Conservation (phyloP, 2,113 vertebrate species). For the Stigmatopora nigra region DNA sequence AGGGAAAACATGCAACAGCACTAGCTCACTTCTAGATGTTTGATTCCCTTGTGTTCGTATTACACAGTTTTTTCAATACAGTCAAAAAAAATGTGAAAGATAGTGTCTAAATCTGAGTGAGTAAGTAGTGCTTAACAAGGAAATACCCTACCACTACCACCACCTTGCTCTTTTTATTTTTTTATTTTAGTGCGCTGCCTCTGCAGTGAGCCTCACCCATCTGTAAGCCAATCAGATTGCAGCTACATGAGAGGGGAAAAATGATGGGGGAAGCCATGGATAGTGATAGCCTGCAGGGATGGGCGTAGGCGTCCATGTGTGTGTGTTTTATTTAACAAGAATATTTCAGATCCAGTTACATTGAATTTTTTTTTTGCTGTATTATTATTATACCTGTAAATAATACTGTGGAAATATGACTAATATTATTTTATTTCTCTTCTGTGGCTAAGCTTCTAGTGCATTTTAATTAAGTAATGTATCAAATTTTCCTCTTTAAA, state of each 20-base stretch:
- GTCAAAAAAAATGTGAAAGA: constrained; percentile 22
- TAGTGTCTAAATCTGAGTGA: constrained; percentile 12
- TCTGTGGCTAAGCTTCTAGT: background rate
- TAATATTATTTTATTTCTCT: background rate
- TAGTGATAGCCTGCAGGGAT: constrained; percentile 40
- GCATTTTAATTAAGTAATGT: background rate
- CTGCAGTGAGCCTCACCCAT: constrained; percentile 69
- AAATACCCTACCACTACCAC: constrained; percentile 21
- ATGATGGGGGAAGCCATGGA: constrained; percentile 43
- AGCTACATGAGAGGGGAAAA: constrained; percentile 25
- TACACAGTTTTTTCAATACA: background rate
- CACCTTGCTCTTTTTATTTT: constrained; percentile 16
- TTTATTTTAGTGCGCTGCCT: constrained; percentile 53
- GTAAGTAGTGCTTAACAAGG: constrained; percentile 33
- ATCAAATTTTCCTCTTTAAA: too few relatives aligned
- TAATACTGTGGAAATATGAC: background rate
- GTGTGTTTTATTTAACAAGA: constrained; percentile 5
- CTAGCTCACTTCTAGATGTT: background rate
- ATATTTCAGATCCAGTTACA: background rate
- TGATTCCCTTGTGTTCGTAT: constrained; percentile 23
- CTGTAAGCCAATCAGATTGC: constrained; percentile 54
- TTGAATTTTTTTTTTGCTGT: background rate
- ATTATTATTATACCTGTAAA: background rate
- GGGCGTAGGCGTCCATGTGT: constrained; percentile 31
- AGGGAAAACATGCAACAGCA: constrained; percentile 2